These are phyloP conservation scores for Paralvinella palmiformis DNA, from an alignment of 1,140 invertebrate genomes.

Conservation along the genomic window DNA sequence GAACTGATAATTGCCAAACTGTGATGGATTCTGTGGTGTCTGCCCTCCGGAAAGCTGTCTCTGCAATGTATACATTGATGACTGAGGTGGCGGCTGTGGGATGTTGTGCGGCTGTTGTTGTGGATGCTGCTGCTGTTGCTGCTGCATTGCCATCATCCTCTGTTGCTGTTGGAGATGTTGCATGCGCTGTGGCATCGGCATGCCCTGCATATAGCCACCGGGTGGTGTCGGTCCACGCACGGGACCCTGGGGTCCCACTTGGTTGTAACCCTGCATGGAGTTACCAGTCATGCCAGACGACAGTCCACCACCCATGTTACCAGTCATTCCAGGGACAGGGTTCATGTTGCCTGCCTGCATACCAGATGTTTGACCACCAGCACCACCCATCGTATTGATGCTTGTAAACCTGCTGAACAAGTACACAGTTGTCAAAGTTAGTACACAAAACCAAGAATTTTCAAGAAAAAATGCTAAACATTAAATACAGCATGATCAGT, in stretches of 20 bases:
- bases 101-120: slow-evolving; percentile 55
- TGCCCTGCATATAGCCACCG: slow-evolving; percentile 21
- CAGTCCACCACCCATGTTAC: neutral
- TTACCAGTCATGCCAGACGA: slow-evolving; percentile 21
- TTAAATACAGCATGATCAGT: too few species aligned
- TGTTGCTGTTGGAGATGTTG: slow-evolving; percentile 53
- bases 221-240: neutral
- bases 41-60: too few species aligned
- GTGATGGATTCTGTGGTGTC: too few species aligned
- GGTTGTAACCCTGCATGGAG: slow-evolving; percentile 20
- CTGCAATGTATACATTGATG: too few species aligned
- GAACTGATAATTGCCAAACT: too few species aligned
- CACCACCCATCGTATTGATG: neutral
- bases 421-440: too few species aligned
- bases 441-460: too few species aligned
- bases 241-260: slow-evolving; percentile 15
- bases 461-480: too few species aligned
- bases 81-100: too few species aligned
- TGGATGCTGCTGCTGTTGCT: slow-evolving; percentile 41
- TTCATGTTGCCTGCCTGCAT: neutral
- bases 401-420: too few species aligned
- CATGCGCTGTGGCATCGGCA: slow-evolving; percentile 17
- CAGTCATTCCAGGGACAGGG: neutral
- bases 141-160: slow-evolving; percentile 51
- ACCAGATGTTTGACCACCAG: slow-evolving; percentile 27